Evolutionary conservation across 2,888 invertebrate species (phyloP).

Genomic region (Troides aeacus): DNA sequence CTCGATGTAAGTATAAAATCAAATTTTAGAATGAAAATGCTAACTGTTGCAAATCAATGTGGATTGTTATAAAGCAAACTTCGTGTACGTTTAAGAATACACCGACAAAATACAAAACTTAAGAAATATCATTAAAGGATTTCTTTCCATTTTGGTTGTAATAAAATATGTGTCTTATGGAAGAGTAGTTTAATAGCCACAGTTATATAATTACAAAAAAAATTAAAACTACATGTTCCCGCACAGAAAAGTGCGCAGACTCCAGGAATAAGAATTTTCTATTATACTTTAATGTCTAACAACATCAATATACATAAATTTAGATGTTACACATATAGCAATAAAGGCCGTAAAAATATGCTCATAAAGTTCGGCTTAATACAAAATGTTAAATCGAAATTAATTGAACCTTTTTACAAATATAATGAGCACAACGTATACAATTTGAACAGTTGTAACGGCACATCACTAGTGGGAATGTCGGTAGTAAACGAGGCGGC

Average conservation of each 20-base stretch:
- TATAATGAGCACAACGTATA: not conserved
- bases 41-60: not conserved
- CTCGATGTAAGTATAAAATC: not conserved
- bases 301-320: too few relatives aligned
- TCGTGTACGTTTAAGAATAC: not conserved
- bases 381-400: too few relatives aligned
- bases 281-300: too few relatives aligned
- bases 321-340: too few relatives aligned
- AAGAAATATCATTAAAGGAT: not conserved
- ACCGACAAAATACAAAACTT: not conserved
- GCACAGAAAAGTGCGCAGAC: too few relatives aligned
- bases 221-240: too few relatives aligned
- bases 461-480: slow-evolving; percentile 19
- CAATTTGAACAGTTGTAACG: not conserved
- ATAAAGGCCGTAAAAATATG: too few relatives aligned
- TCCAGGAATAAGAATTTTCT: too few relatives aligned
- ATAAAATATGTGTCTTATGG: too few relatives aligned
- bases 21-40: not conserved
- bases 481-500: slow-evolving; percentile 17
- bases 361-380: too few relatives aligned
- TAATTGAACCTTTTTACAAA: not conserved
- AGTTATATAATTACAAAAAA: too few relatives aligned
- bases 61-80: not conserved
- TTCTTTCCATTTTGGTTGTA: not conserved
- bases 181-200: too few relatives aligned